Evolutionary conservation across 2,113 vertebrate species (phyloP).

Genomic region (Macquaria ambigua): DNA sequence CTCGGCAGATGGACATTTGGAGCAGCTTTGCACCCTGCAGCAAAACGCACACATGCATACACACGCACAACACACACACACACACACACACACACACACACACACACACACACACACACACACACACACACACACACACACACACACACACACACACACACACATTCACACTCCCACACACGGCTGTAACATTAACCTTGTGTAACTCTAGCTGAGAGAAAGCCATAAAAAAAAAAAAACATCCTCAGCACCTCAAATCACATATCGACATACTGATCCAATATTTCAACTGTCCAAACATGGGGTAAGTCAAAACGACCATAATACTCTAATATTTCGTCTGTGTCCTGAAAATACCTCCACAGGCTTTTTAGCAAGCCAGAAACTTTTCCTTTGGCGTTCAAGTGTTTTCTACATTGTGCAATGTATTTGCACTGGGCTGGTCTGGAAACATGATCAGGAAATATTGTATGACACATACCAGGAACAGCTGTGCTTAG

Average conservation of each 20-base stretch:
- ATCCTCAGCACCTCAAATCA: conserved; percentile 68
- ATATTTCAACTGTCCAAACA: conserved; percentile 74
- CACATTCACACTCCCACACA: conserved; percentile 60
- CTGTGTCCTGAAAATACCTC: conserved; percentile 58
- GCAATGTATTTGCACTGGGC: not conserved
- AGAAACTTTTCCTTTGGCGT: not conserved
- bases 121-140: conserved; percentile 44
- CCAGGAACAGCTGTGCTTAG: not conserved
- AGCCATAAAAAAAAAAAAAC: conserved; percentile 64
- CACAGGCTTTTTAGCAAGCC: not conserved
- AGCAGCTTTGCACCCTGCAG: conserved; percentile 83
- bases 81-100: not conserved
- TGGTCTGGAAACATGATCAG: conserved; percentile 17
- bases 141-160: conserved; percentile 56
- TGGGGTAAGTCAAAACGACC: conserved; percentile 52
- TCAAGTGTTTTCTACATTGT: not conserved
- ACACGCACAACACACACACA: conserved; percentile 39
- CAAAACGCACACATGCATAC: conserved; percentile 53
- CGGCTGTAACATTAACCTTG: conserved; percentile 75
- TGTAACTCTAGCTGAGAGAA: conserved; percentile 66
- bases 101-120: conserved; percentile 53
- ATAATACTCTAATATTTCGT: conserved; percentile 57
- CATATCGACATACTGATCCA: conserved; percentile 60
- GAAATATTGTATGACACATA: conserved; percentile 18
- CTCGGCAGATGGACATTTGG: conserved; percentile 84